phyloP scores from a whole-genome alignment of 2,888 invertebrate species.

The Epicampocera succincta region DNA sequence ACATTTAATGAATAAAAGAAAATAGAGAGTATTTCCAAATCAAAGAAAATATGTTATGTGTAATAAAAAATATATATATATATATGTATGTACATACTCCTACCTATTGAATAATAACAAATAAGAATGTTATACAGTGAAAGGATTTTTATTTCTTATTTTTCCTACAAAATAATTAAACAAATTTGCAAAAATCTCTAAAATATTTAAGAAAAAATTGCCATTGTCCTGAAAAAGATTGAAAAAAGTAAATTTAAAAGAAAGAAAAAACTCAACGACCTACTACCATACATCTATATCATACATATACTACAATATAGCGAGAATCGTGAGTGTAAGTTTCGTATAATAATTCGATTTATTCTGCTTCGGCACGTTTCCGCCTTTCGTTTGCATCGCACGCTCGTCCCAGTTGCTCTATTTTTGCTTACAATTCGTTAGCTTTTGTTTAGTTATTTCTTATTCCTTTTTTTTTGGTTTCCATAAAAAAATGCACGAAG shows the following conservation, averaged over 20 bases:
- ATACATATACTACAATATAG: conserved; percentile 68
- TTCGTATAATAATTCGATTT: conserved; percentile 69
- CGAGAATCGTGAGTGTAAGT: conserved; percentile 66
- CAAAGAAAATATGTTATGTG: conserved; percentile 11
- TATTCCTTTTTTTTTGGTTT: conserved; percentile 18
- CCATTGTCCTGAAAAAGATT: conserved; percentile 59
- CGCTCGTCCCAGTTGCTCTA: conserved; percentile 63
- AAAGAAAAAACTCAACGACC: conserved; percentile 61
- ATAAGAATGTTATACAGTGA: conserved; percentile 2
- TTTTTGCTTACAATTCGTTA: conserved; percentile 56
- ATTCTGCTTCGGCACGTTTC: conserved; percentile 69
- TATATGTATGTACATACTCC: background rate
- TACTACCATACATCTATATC: conserved; percentile 68
- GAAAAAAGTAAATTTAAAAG: conserved; percentile 45
- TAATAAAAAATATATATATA: background rate
- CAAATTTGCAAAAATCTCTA: conserved; percentile 67
- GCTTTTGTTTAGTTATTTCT: conserved; percentile 14
- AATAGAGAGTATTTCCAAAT: conserved; percentile 38
- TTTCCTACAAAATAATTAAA: conserved; percentile 36
- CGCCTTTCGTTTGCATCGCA: conserved; percentile 66
- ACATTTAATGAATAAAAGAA: conserved; percentile 36
- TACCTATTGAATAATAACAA: conserved; percentile 24
- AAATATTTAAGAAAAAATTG: conserved; percentile 40
- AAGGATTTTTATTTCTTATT: conserved; percentile 10
- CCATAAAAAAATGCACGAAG: conserved; percentile 16